A percentile compares a stretch with the other conserved stretches of the same genome.
Conservation (phyloP, 2,888 invertebrate genomes). For the Falcaria lacertinaria region DNA sequence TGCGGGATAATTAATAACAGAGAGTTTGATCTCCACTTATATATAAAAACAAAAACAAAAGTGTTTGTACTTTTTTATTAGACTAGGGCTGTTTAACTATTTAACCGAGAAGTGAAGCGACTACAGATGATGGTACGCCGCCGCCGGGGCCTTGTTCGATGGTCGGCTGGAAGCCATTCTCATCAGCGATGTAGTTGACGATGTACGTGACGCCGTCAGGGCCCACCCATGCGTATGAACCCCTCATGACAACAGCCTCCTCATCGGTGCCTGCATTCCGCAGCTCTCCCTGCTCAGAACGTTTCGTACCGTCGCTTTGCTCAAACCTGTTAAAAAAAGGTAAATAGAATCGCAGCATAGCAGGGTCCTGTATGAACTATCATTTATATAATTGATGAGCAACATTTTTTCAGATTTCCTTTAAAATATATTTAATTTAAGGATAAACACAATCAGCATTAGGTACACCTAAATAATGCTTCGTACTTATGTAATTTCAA, state of each 20-base stretch:
- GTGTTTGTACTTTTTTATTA: not conserved
- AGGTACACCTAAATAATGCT: too few relatives aligned
- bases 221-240: constrained; percentile 71
- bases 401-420: too few relatives aligned
- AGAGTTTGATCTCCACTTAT: too few relatives aligned
- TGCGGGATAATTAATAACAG: too few relatives aligned
- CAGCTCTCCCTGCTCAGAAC: constrained; percentile 70
- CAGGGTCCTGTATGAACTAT: too few relatives aligned
- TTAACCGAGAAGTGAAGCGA: constrained; percentile 57
- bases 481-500: too few relatives aligned
- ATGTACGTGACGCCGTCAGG: constrained; percentile 71
- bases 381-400: too few relatives aligned
- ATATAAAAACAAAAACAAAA: not conserved
- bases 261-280: constrained; percentile 74
- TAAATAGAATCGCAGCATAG: too few relatives aligned
- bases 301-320: constrained; percentile 74
- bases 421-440: too few relatives aligned
- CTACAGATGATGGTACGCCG: constrained; percentile 41
- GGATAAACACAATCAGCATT: too few relatives aligned
- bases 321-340: constrained; percentile 66
- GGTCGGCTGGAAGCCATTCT: constrained; percentile 77
- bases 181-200: constrained; percentile 76
- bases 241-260: constrained; percentile 69
- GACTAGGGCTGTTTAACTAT: not conserved
- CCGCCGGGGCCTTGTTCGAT: constrained; percentile 53